A percentile compares a stretch with the other conserved stretches of the same genome.
phyloP scores from a whole-genome alignment of 2,888 invertebrate genomes.

The Syritta pipiens region DNA sequence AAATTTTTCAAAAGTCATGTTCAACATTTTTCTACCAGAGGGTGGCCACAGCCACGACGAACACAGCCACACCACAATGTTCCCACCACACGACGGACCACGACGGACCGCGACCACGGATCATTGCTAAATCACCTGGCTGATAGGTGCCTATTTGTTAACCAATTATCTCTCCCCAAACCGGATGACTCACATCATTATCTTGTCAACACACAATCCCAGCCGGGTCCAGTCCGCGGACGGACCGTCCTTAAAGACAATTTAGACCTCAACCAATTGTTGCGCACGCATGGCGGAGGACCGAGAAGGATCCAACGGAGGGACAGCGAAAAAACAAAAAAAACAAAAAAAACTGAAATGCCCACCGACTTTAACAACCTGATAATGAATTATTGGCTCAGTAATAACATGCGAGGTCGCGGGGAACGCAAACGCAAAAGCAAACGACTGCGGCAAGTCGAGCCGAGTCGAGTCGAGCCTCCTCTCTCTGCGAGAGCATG shows the following conservation, averaged over 20 bases:
- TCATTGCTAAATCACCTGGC: slow-evolving; percentile 69
- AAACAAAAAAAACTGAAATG: slow-evolving; percentile 1
- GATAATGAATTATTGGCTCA: slow-evolving; percentile 69
- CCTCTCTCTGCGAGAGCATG: too few species aligned
- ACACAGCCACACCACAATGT: slow-evolving; percentile 7
- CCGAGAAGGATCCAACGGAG: neutral
- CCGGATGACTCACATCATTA: slow-evolving; percentile 69
- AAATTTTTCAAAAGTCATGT: slow-evolving; percentile 43
- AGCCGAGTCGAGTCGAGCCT: too few species aligned
- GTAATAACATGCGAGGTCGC: slow-evolving; percentile 65
- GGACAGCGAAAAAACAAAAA: neutral
- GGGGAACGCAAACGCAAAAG: too few species aligned
- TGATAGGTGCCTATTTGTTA: slow-evolving; percentile 69
- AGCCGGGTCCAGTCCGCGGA: slow-evolving; percentile 14
- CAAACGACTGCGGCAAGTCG: too few species aligned
- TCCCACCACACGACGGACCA: slow-evolving; percentile 20
- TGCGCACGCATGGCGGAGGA: slow-evolving; percentile 43
- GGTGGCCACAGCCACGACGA: slow-evolving; percentile 26
- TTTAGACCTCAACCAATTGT: slow-evolving; percentile 68
- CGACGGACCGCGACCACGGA: too few species aligned
- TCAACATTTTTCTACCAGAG: slow-evolving; percentile 21
- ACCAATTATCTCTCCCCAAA: slow-evolving; percentile 66
- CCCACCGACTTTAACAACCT: slow-evolving; percentile 59
- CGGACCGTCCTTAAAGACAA: slow-evolving; percentile 52
- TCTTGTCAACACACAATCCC: slow-evolving; percentile 68